Base-by-base conservation (phyloP, 2,888 invertebrate genomes). In the Synanthedon andrenaeformis region DNA sequence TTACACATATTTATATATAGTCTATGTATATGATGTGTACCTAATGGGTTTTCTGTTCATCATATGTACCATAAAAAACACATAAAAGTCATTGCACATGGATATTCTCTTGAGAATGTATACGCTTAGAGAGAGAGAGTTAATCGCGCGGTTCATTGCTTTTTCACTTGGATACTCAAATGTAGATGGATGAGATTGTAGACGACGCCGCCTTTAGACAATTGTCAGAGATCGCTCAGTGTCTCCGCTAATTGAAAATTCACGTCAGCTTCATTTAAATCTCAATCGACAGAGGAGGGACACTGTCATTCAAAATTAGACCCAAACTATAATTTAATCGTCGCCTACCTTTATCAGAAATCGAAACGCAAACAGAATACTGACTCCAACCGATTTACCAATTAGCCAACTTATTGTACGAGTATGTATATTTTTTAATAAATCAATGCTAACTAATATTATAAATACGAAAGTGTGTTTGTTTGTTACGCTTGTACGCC, bases 111-210 rank as follows among this genome's bases (percentile, higher is more conserved):
- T 45, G 8, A 35, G 35, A 35, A 35, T 35, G 35, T 35, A 5
- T 76, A 73, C 74, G 76, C 74, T 72, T 75, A 72, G 79, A 77
- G 74, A 17, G 17, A 17, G 17, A 75, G 69, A 77, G 77, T 77
- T 82, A 83, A 84, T 86, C 81, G 77, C 78, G 73, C 76, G 80
- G 74, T 72, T 82, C 85, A 83, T 84, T 85, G 82, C 82, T 76
- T 85, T 84, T 83, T 82, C 82, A 80, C 81, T 86, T 77, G 78
- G 82, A 82, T 84, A 79, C 80, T 75, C 83, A 82, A 84, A 84
- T 81, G 82, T 78, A 84, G 86, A 86, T 75, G 74, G 77, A 86
- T 85, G 83, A 77, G 78, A 70, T 73, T 74, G 76, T 73, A 69
- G 72, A 65, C 73, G 74, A 67, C 69, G 72, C 68, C 75, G 74